These are phyloP conservation scores for Ornithorhynchus anatinus DNA, from an alignment of 2,113 vertebrate genomes.

Conservation along the genomic window DNA sequence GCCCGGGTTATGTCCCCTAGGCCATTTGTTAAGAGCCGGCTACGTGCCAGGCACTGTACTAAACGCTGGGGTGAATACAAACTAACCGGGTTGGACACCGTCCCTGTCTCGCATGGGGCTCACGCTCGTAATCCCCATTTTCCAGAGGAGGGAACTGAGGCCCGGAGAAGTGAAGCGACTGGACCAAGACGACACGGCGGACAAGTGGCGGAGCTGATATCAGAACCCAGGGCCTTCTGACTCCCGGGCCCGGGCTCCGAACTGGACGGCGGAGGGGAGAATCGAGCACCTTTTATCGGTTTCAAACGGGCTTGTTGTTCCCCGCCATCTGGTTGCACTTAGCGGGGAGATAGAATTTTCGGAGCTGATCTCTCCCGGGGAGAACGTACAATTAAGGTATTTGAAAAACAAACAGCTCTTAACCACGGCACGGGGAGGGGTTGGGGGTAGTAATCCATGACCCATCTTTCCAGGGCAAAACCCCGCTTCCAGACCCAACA, in stretches of 20 bases:
- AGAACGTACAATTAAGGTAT: constrained; percentile 82
- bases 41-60: no score
- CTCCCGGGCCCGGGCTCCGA: no score
- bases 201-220: constrained; percentile 73
- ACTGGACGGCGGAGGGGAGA: no score
- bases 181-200: constrained; percentile 68
- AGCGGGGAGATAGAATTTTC: constrained; percentile 76
- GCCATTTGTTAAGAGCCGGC: no score
- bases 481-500: constrained; percentile 30
- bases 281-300: constrained; percentile 61
- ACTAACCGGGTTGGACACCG: no score
- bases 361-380: constrained; percentile 73
- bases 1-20: no score
- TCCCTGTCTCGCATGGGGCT: constrained; percentile 8
- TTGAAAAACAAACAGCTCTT: constrained; percentile 81
- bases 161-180: constrained; percentile 47
- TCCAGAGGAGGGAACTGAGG: constrained; percentile 58
- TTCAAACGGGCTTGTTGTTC: constrained; percentile 61
- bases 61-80: no score
- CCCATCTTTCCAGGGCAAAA: constrained; percentile 70
- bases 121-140: constrained; percentile 37
- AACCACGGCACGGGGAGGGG: constrained; percentile 66
- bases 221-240: constrained; percentile 61
- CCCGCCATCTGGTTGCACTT: constrained; percentile 78
- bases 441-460: constrained; percentile 63